These are phyloP conservation scores for Cyrtonyx montezumae DNA, from an alignment of 2,113 vertebrate genomes.

Conservation along the genomic window DNA sequence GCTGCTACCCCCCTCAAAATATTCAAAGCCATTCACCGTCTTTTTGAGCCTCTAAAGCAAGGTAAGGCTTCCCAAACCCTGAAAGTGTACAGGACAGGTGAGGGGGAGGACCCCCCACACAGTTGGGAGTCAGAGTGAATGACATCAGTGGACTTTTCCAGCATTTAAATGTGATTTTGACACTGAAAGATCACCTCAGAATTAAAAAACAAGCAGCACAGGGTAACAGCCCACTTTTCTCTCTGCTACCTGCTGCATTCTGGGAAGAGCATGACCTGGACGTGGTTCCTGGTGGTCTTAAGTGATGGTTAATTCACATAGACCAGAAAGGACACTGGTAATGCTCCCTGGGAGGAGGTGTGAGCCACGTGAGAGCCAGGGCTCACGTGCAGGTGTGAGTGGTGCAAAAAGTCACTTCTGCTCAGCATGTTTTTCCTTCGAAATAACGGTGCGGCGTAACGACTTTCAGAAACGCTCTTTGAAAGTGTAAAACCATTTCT, in stretches of 20 bases:
- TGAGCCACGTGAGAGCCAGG: neutral
- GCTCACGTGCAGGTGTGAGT: neutral
- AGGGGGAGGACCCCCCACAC: no score
- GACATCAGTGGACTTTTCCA: fast-evolving
- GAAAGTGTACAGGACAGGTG: no score
- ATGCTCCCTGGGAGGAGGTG: fast-evolving
- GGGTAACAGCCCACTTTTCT: fast-evolving
- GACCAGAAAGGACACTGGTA: neutral
- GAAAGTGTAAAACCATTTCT: fast-evolving
- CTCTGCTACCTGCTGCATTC: fast-evolving
- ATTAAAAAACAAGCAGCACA: fast-evolving
- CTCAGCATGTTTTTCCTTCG: neutral
- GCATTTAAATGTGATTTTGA: neutral
- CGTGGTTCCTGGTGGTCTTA: neutral
- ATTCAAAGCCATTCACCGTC: neutral
- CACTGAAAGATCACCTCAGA: neutral
- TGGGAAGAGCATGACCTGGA: fast-evolving
- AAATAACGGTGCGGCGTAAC: neutral
- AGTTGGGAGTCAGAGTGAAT: no score
- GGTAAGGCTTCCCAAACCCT: neutral
- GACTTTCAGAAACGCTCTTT: neutral
- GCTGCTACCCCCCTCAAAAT: neutral
- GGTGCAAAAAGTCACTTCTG: neutral
- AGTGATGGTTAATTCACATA: neutral
- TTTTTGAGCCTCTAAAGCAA: neutral